Base-by-base conservation (phyloP, 2,888 invertebrate genomes). In the Cheiracanthium punctorium region DNA sequence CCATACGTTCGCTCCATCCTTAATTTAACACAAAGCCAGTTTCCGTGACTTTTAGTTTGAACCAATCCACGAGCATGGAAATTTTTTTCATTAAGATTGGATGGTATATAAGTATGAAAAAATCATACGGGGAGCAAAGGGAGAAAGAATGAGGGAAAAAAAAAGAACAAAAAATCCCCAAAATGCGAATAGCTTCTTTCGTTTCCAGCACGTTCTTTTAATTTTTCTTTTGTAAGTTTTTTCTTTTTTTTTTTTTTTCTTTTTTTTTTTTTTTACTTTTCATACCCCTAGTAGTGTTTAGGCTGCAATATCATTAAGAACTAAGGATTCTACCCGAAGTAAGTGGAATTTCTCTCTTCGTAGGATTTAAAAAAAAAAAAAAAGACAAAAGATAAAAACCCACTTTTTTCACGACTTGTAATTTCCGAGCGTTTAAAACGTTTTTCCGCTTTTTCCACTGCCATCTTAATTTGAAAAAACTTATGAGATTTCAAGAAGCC, bases 381-480 rank as follows among this genome's bases (percentile, higher is more conserved):
- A 72, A 64, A 73, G n/a, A n/a, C 8, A 70, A 24, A 48, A 73
- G n/a, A 73, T 65, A 73, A 67, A 79, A 79, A 29, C 10, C 33
- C 32, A 41, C 28, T 37, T 65, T 74, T 75, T 82, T 65, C 32
- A 48, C 29, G 67, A 65, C 37, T 77, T 52, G 79, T 85, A 85
- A 85, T 85, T 85, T 73, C 28, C 20, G n/a, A 30, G 29, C 69
- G 65, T 32, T 76, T 70, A 75, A 81, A 86, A 80, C 85, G 65
- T 64, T 80, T 85, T 72, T 24, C 79, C 64, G 32, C 12, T 74
- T 65, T 43, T 32, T 29, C 75, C 58, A 29, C 82, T 77, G 80
- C 85, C 80, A 75, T 80, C 85, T 86, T 80, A 86, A 86, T 86
- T 86, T 75, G 64, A 75, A 86, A 80, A 81, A 76, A 76, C 52